Evolutionary conservation across 2,888 invertebrate genomes (phyloP).

Genomic region (Anagyrus pseudococci): DNA sequence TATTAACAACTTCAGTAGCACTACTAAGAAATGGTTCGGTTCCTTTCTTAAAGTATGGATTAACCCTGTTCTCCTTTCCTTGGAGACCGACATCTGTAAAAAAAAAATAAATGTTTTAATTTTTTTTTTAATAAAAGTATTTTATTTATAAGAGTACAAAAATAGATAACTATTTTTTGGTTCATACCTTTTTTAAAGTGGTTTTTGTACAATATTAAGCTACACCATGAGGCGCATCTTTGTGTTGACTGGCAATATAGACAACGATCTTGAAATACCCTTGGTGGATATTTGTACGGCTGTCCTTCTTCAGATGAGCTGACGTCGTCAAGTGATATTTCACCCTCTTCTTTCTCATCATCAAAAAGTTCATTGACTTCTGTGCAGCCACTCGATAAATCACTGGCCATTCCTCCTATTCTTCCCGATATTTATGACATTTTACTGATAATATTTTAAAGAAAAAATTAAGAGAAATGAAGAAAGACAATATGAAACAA

Average conservation of each 20-base stretch:
- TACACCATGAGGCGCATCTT: slow-evolving; percentile 50
- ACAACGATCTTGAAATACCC: slow-evolving; percentile 46
- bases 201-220: slow-evolving; percentile 25
- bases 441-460: slow-evolving; percentile 33
- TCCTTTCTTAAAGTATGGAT: slow-evolving; percentile 49
- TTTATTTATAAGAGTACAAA: neutral
- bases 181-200: slow-evolving; percentile 25
- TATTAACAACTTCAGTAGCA: neutral
- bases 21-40: slow-evolving; percentile 31
- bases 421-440: slow-evolving; percentile 29
- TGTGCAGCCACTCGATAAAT: slow-evolving; percentile 54
- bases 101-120: neutral
- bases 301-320: slow-evolving; percentile 59
- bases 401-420: slow-evolving; percentile 55
- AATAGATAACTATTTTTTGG: no score
- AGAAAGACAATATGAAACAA: neutral
- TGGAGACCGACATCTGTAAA: slow-evolving; percentile 54
- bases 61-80: slow-evolving; percentile 56
- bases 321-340: slow-evolving; percentile 59
- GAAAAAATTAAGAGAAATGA: neutral
- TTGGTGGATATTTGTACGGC: slow-evolving; percentile 44
- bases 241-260: slow-evolving; percentile 45
- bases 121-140: neutral
- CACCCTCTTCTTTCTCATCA: slow-evolving; percentile 59
- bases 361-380: slow-evolving; percentile 49